phyloP scores from a whole-genome alignment of 2,888 invertebrate genomes.

The Zootermopsis nevadensis region DNA sequence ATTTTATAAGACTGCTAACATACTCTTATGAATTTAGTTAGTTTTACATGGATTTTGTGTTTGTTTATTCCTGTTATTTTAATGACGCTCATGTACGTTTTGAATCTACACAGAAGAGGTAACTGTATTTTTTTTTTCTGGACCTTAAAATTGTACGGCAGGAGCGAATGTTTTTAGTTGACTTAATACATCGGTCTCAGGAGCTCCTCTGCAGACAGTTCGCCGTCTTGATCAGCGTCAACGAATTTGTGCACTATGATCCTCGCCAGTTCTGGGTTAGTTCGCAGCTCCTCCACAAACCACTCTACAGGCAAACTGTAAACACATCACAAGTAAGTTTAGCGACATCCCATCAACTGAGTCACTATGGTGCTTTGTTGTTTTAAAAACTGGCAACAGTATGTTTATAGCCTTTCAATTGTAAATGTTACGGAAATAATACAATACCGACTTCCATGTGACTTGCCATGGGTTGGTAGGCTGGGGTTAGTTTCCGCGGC shows the following conservation, averaged over 20 bases:
- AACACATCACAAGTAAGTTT: neutral
- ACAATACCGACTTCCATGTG: too few relatives aligned
- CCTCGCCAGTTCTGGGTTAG: constrained; percentile 70
- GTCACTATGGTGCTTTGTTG: too few relatives aligned
- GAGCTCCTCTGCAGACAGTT: constrained; percentile 69
- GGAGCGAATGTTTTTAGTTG: neutral
- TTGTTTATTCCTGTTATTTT: neutral
- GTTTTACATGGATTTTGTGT: neutral
- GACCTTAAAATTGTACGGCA: constrained; percentile 22
- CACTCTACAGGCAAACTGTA: constrained; percentile 62
- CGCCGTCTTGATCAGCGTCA: constrained; percentile 69
- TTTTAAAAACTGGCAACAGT: too few relatives aligned
- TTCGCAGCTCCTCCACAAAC: constrained; percentile 69
- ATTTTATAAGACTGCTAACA: neutral
- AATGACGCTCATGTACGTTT: neutral
- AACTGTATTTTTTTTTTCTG: neutral
- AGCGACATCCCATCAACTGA: too few relatives aligned
- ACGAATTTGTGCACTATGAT: constrained; percentile 70
- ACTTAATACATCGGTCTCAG: constrained; percentile 57
- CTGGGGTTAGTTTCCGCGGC: too few relatives aligned
- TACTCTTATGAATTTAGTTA: neutral
- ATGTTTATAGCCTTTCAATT: too few relatives aligned
- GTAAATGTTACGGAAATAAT: too few relatives aligned
- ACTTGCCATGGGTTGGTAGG: too few relatives aligned
- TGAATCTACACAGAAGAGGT: neutral